These are phyloP conservation scores for Aleiodes leptofemur DNA, from an alignment of 2,888 invertebrate genomes.

Conservation along the genomic window DNA sequence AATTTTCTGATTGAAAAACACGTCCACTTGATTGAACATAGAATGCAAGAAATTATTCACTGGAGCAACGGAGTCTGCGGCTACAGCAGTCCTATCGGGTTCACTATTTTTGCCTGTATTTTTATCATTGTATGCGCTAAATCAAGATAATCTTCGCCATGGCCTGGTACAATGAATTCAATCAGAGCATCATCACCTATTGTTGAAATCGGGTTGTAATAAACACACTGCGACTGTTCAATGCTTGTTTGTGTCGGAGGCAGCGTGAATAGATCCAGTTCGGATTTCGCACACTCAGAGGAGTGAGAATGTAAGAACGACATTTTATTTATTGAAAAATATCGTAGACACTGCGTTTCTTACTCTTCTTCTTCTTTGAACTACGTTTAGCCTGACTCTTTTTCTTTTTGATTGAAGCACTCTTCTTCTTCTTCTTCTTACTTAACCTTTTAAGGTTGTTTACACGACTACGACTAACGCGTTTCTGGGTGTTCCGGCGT, in stretches of 20 bases:
- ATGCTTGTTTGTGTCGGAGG: no score
- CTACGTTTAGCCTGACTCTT: neutral
- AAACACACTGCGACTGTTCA: neutral
- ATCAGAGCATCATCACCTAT: neutral
- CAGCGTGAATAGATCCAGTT: neutral
- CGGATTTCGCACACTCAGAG: neutral
- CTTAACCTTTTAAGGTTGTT: neutral
- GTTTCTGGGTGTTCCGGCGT: no score
- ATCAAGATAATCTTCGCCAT: neutral
- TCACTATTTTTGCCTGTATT: neutral
- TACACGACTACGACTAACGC: no score
- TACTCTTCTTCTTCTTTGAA: neutral
- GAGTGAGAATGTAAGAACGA: conserved; percentile 4
- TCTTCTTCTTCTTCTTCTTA: no score
- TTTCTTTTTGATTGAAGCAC: no score
- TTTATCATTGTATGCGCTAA: conserved; percentile 1
- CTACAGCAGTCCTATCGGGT: neutral
- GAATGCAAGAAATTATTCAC: no score
- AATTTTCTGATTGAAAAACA: no score
- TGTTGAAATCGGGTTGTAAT: neutral
- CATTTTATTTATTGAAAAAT: conserved; percentile 8
- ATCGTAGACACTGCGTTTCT: neutral
- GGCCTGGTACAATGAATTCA: neutral
- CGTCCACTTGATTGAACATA: no score
- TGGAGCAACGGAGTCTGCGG: no score